phyloP scores from a whole-genome alignment of 2,113 vertebrate species.

The Chlamydotis undulata region DNA sequence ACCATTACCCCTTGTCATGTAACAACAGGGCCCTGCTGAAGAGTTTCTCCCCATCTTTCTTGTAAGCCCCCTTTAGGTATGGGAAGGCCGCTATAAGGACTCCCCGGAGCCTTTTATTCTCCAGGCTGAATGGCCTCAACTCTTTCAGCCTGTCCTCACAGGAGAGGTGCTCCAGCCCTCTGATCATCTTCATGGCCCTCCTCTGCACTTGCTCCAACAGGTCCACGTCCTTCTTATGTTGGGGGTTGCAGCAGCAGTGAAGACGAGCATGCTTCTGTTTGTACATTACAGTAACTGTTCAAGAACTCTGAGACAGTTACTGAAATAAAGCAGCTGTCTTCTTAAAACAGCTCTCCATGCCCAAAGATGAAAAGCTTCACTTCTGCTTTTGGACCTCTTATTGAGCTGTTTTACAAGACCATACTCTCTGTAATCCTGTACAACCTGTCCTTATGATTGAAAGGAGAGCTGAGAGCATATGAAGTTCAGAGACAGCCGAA shows the following conservation, averaged over 20 bases:
- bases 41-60: no score
- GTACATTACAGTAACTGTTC: neutral
- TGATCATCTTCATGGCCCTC: no score
- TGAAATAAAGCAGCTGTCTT: neutral
- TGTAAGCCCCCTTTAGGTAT: no score
- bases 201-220: no score
- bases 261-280: neutral
- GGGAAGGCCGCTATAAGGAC: no score
- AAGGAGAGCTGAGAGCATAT: neutral
- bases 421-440: neutral
- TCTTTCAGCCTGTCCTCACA: no score
- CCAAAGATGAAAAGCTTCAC: neutral
- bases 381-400: neutral
- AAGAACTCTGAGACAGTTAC: neutral
- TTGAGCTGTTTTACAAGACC: neutral
- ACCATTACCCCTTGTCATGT: no score
- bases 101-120: no score
- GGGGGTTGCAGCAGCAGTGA: neutral
- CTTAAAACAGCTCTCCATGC: neutral
- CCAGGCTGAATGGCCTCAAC: no score
- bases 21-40: no score
- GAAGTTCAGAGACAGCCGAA: neutral
- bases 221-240: no score
- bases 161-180: no score
- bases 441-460: neutral